Evolutionary conservation across 2,888 invertebrate species (phyloP).

Genomic region (Dryomyza anilis): DNA sequence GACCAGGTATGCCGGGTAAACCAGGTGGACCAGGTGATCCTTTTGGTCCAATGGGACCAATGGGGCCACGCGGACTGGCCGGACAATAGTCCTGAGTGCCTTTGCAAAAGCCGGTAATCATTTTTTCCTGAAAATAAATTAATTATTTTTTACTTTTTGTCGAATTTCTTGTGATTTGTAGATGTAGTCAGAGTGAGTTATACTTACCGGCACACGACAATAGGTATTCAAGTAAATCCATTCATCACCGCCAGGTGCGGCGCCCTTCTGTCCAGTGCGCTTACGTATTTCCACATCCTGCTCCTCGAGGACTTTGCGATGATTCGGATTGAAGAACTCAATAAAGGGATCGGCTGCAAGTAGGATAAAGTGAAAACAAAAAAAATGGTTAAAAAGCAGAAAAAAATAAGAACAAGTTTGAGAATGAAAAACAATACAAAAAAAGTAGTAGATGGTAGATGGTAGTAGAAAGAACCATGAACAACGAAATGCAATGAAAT

Average conservation of each 20-base stretch:
- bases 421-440: not conserved
- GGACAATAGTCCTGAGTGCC: conserved; percentile 83
- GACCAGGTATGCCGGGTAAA: conserved; percentile 69
- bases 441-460: not conserved
- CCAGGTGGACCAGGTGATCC: conserved; percentile 64
- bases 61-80: conserved; percentile 68
- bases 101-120: conserved; percentile 83
- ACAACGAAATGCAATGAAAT: not conserved
- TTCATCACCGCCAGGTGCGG: conserved; percentile 75
- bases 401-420: not conserved
- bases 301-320: conserved; percentile 69
- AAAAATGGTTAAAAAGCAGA: not conserved
- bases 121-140: conserved; percentile 71
- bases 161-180: not conserved
- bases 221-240: conserved; percentile 89
- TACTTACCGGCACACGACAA: conserved; percentile 80
- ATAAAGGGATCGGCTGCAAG: conserved; percentile 65
- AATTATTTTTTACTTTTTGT: too few species aligned
- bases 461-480: not conserved
- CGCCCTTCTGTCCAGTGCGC: conserved; percentile 68
- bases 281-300: conserved; percentile 69
- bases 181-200: not conserved
- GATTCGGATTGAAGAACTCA: conserved; percentile 77
- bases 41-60: conserved; percentile 69
- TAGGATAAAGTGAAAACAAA: not conserved